phyloP scores from a whole-genome alignment of 2,797 vertebrate species.

The Liasis olivaceus region DNA sequence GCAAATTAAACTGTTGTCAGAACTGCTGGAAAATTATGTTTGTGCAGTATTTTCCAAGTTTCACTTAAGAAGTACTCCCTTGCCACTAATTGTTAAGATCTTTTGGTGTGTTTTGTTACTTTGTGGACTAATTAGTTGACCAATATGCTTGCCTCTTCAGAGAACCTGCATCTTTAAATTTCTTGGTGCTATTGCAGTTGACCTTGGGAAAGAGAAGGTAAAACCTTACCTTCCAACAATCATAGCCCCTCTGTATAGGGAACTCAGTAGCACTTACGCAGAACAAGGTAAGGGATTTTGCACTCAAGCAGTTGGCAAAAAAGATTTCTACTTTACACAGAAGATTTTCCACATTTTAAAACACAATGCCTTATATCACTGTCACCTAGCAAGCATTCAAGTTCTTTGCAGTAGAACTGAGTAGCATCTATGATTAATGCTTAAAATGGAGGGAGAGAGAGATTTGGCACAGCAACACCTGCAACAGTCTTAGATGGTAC shows the following conservation, averaged over 20 bases:
- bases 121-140: background rate
- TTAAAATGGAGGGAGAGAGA: background rate
- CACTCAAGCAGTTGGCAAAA: background rate
- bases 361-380: background rate
- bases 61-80: background rate
- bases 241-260: constrained; percentile 88
- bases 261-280: constrained; percentile 94
- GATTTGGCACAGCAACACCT: background rate
- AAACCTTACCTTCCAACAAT: constrained; percentile 86
- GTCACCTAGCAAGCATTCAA: background rate
- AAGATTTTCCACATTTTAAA: background rate
- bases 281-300: constrained; percentile 85
- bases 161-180: constrained; percentile 96
- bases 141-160: constrained; percentile 68
- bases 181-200: constrained; percentile 88
- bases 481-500: background rate
- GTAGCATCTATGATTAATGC: background rate
- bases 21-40: background rate
- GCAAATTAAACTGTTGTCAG: background rate
- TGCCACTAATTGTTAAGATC: background rate
- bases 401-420: background rate
- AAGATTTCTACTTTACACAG: background rate
- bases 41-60: background rate
- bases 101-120: background rate
- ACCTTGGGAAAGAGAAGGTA: constrained; percentile 87